phyloP scores from a whole-genome alignment of 2,113 vertebrate genomes.

The Petrocephalus zakoni region DNA sequence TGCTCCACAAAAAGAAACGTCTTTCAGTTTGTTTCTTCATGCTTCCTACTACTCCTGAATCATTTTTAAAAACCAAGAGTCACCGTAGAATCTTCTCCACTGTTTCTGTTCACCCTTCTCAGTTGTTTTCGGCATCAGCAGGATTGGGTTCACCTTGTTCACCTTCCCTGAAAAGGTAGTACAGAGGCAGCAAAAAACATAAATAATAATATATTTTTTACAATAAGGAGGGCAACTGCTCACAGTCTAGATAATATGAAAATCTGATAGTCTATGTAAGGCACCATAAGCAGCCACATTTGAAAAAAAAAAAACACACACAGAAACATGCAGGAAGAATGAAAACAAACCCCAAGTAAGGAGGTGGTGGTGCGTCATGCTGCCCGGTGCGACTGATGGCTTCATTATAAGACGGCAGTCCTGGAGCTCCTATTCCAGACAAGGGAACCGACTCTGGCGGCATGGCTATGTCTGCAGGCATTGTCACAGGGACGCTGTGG shows the following conservation, averaged over 20 bases:
- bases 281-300: background rate
- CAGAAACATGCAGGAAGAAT: background rate
- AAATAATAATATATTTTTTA: background rate
- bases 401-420: slow-evolving; percentile 74
- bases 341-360: slow-evolving; percentile 68
- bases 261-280: background rate
- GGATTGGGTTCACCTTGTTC: background rate
- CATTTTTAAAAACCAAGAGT: background rate
- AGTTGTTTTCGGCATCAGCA: background rate
- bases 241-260: background rate
- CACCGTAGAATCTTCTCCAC: background rate
- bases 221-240: background rate
- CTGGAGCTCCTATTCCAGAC: slow-evolving; percentile 45
- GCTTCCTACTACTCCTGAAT: background rate
- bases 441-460: slow-evolving; percentile 28
- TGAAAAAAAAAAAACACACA: background rate
- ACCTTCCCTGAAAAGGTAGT: background rate
- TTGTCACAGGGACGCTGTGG: slow-evolving; percentile 14
- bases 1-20: background rate
- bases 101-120: background rate
- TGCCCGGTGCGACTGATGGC: slow-evolving; percentile 31
- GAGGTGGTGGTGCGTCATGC: slow-evolving; percentile 76
- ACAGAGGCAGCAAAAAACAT: background rate
- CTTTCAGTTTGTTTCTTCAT: background rate
- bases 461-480: background rate